phyloP scores from a whole-genome alignment of 1,140 invertebrate genomes.

The Cephus cinctus region DNA sequence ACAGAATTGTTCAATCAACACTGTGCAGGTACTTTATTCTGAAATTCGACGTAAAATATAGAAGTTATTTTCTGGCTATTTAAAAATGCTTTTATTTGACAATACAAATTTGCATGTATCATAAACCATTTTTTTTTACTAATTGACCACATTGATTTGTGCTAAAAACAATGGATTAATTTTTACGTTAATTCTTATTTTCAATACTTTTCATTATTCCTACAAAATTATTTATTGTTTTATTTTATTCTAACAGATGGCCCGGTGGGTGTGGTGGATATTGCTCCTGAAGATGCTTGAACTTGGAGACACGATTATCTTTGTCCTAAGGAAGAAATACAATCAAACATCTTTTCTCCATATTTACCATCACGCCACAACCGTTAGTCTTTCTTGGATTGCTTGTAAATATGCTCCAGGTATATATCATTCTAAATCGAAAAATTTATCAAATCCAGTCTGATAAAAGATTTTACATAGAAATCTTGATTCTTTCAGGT shows the following conservation, averaged over 20 bases:
- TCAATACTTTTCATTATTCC: background rate
- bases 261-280: slow-evolving; percentile 52
- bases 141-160: no score
- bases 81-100: no score
- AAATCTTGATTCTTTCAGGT: slow-evolving; percentile 42
- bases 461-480: no score
- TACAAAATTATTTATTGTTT: background rate
- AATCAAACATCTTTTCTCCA: slow-evolving; percentile 73
- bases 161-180: background rate
- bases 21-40: no score
- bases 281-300: slow-evolving; percentile 55
- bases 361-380: slow-evolving; percentile 70
- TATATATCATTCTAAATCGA: slow-evolving; percentile 24
- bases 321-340: slow-evolving; percentile 70
- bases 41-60: no score
- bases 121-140: no score
- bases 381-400: slow-evolving; percentile 68
- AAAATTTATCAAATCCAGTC: no score
- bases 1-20: no score
- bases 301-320: slow-evolving; percentile 62
- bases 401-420: slow-evolving; percentile 67
- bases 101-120: no score
- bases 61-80: no score
- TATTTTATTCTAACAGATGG: slow-evolving; percentile 33
- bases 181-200: slow-evolving; percentile 5